phyloP scores from a whole-genome alignment of 2,888 invertebrate genomes.

The Steinernema carpocapsae region DNA sequence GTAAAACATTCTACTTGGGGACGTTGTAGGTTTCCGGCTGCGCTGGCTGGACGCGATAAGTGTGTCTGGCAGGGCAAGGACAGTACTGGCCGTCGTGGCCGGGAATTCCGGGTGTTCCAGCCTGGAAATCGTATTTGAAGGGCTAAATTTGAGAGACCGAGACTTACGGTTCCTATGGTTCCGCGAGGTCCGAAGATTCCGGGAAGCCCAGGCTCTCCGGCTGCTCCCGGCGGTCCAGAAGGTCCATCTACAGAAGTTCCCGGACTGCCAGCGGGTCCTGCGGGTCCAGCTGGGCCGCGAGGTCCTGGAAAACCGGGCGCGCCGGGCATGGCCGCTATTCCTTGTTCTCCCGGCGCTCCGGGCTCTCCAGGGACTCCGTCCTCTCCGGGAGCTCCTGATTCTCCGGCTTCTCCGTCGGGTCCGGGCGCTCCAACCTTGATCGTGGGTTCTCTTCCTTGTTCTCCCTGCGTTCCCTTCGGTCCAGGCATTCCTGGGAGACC shows the following conservation, averaged over 20 bases:
- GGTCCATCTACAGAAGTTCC: constrained; percentile 26
- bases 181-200: constrained; percentile 34
- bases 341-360: constrained; percentile 25
- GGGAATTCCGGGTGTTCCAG: constrained; percentile 34
- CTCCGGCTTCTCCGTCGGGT: constrained; percentile 40
- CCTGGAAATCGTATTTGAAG: background rate
- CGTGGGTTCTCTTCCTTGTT: constrained; percentile 8
- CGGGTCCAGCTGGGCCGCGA: constrained; percentile 28
- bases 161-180: background rate
- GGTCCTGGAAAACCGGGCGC: constrained; percentile 30
- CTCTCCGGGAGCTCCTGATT: constrained; percentile 15
- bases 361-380: constrained; percentile 26
- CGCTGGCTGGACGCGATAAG: constrained; percentile 21
- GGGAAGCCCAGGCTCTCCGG: constrained; percentile 25
- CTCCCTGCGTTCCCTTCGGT: constrained; percentile 41
- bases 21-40: constrained; percentile 25
- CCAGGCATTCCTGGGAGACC: constrained; percentile 40
- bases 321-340: constrained; percentile 32
- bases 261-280: constrained; percentile 19
- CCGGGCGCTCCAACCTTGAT: constrained; percentile 39
- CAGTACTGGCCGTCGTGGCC: constrained; percentile 37
- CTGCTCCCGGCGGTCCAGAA: constrained; percentile 1
- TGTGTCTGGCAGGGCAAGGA: constrained; percentile 35
- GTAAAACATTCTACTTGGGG: background rate
- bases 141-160: background rate